Conservation (phyloP, 92 coral and sea anemone species). For the Bergia puertoricense region DNA sequence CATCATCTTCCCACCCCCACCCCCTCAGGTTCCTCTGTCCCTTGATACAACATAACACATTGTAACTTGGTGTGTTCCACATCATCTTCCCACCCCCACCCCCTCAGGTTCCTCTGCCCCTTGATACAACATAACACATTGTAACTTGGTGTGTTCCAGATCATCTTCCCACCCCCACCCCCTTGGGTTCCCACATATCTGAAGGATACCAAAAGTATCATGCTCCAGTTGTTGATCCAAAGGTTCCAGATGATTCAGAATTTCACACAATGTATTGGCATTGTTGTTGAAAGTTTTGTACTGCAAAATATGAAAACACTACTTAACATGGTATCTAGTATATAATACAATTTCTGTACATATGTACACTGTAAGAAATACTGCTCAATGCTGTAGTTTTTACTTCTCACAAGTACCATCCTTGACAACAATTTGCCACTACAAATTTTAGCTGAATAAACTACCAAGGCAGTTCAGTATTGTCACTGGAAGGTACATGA, state of each 20-base stretch:
- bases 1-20: no score
- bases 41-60: not conserved
- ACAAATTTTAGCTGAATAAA: not conserved
- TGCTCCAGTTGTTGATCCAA: slow-evolving; percentile 49
- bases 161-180: not conserved
- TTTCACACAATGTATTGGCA: slow-evolving; percentile 70
- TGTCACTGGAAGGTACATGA: not conserved
- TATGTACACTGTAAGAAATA: not conserved
- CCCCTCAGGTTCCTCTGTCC: not conserved
- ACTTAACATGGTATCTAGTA: not conserved
- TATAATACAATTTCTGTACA: no score
- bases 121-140: not conserved
- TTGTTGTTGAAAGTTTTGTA: slow-evolving; percentile 85
- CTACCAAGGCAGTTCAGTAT: not conserved
- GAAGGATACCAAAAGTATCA: slow-evolving; percentile 81
- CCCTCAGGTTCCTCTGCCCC: not conserved
- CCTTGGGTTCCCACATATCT: not conserved
- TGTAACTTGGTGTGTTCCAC: no score
- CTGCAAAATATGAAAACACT: slow-evolving; percentile 42
- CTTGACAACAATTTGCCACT: not conserved
- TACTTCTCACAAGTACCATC: not conserved
- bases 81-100: no score
- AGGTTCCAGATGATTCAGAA: slow-evolving; percentile 68
- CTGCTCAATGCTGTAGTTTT: no score
- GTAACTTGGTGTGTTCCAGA: not conserved